Percentiles rank a stretch among this genome's conserved stretches.
phyloP scores from a whole-genome alignment of 2,797 vertebrate genomes.

The Mycteria americana region DNA sequence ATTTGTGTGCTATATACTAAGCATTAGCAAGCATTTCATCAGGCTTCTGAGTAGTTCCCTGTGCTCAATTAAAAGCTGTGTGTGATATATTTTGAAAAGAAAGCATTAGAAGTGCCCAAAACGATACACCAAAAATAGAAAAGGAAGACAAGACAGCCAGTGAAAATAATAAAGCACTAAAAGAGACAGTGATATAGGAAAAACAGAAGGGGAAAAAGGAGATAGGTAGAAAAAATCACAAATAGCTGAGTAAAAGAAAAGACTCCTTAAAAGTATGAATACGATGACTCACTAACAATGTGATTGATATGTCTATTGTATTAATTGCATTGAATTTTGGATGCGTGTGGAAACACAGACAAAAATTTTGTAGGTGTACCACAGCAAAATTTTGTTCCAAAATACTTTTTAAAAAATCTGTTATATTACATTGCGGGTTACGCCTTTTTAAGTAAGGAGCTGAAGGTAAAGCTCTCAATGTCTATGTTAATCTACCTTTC shows the following conservation, averaged over 20 bases:
- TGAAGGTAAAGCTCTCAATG: not conserved
- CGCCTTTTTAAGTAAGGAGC: not conserved
- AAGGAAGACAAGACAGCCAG: not conserved
- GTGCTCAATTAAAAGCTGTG: constrained; percentile 8
- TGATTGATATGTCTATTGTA: not conserved
- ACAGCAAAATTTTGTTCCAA: not conserved
- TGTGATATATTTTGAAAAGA: not conserved
- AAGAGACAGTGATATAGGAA: not conserved
- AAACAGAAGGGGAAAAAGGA: not conserved
- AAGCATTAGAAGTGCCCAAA: not conserved
- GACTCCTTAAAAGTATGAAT: not conserved
- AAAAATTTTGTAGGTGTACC: not conserved
- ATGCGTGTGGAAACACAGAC: not conserved
- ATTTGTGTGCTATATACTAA: not conserved
- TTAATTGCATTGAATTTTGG: not conserved
- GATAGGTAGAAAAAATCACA: not conserved
- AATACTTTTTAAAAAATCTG: not conserved
- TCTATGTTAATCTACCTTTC: not conserved
- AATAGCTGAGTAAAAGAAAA: not conserved
- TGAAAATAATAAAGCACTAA: not conserved
- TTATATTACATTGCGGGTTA: not conserved
- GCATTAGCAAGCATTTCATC: not conserved
- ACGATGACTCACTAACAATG: not conserved
- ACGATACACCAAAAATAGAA: not conserved
- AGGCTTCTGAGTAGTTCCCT: not conserved